Conservation (phyloP, 2,888 invertebrate genomes). For the Apamea anceps region DNA sequence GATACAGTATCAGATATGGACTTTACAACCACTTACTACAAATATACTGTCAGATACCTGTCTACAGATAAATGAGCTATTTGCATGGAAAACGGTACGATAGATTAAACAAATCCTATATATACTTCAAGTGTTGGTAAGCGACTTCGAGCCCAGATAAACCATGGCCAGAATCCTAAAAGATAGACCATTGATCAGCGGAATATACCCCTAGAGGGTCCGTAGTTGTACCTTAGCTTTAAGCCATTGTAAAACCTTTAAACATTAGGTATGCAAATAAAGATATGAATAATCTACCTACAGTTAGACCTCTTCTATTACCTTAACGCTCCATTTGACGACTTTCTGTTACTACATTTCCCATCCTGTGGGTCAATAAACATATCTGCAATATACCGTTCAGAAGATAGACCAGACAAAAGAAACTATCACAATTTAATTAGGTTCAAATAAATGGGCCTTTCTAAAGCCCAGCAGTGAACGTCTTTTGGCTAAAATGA, state of each 20-base stretch:
- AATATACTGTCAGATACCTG: slow-evolving; percentile 28
- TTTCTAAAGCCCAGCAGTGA: not conserved
- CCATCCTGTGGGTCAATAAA: not conserved
- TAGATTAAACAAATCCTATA: not conserved
- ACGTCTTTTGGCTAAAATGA: not conserved
- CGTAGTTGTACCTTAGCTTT: not conserved
- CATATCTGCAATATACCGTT: not conserved
- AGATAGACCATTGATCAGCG: not conserved
- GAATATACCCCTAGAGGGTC: not conserved
- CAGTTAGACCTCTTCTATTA: not conserved
- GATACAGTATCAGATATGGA: slow-evolving; percentile 54
- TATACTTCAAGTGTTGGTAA: not conserved
- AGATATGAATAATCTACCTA: not conserved
- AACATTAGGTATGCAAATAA: not conserved
- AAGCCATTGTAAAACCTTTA: not conserved
- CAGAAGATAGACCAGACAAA: not conserved
- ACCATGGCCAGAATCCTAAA: too few relatives aligned
- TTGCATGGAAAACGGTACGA: slow-evolving; percentile 18
- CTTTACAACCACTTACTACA: slow-evolving; percentile 47
- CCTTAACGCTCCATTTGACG: not conserved
- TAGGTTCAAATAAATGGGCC: not conserved
- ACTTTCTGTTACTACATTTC: not conserved
- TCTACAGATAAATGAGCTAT: slow-evolving; percentile 27
- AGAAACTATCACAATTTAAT: not conserved
- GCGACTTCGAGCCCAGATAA: not conserved